Evolutionary conservation across 2,888 invertebrate genomes (phyloP), one percentile per base, ranked within the genome.

Genomic region (Belgica antarctica): DNA sequence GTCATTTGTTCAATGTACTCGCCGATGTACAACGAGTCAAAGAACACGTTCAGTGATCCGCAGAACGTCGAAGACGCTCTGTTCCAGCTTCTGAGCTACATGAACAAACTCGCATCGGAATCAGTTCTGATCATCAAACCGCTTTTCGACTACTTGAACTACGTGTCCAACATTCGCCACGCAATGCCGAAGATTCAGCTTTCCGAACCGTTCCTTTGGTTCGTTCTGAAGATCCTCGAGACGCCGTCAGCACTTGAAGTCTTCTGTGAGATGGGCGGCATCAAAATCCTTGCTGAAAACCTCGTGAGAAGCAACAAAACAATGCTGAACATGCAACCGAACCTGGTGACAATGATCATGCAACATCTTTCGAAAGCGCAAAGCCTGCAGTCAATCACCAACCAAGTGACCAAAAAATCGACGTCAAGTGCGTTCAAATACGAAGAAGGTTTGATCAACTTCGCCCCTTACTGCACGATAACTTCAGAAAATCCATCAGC

Each of bases 181-280:
- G 75, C 77, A 31, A 73, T 80, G 71, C 80, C 80, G 4, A 77
- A 78, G 24, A 74, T 80, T 28, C 85, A 87, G 73, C 80, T 95
- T 7, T 94, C 94, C 0, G 93, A 94, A 78, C 93, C 93, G 1
- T 84, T 95, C 77, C 85, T 94, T 66, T 90, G 91, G 84, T 88
- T 94, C 75, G 87, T 93, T 36, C 82, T 92, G 10, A 87, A 89
- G 75, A 87, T 93, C 5, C 80, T 95, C 61, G 90, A 92, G 76
- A 88, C 87, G 47, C 87, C 89, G 62, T 86, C 87, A 41, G 86
- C 91, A 1, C 82, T 94, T 4, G 83, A 84, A 62, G 86, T 87
- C 12, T 94, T 94, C 77, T 86, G 89, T 0, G 85, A 87, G 71
- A 84, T 89, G 77, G 92, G 89, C 15, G 89, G 90, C 73, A 82